Conservation (phyloP, 2,888 invertebrate genomes). For the Drosophila longiperda region DNA sequence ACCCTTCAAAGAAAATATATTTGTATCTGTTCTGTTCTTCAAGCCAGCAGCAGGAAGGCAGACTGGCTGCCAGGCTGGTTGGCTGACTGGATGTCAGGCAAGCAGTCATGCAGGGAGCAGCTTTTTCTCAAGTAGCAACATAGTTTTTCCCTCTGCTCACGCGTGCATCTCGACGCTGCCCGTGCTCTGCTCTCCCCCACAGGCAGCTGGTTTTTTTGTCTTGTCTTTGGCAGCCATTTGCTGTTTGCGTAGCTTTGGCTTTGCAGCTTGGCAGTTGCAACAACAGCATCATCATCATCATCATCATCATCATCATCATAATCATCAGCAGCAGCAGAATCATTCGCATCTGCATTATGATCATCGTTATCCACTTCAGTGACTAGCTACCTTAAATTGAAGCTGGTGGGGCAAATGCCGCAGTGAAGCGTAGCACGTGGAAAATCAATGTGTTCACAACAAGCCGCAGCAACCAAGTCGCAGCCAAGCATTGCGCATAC, state of each 20-base stretch:
- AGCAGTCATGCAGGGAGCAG: slow-evolving; percentile 14
- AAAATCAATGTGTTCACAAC: slow-evolving; percentile 62
- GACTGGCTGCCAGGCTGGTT: neutral
- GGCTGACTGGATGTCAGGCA: neutral
- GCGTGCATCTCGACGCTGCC: slow-evolving; percentile 61
- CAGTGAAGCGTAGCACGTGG: slow-evolving; percentile 51
- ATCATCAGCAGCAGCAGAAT: slow-evolving; percentile 24
- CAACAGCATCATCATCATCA: slow-evolving; percentile 32
- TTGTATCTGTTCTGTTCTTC: neutral
- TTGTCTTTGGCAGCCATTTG: slow-evolving; percentile 70
- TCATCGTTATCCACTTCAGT: slow-evolving; percentile 49
- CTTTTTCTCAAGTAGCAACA: slow-evolving; percentile 70
- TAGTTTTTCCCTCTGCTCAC: slow-evolving; percentile 76
- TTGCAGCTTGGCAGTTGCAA: slow-evolving; percentile 17
- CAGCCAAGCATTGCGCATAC: slow-evolving; percentile 62
- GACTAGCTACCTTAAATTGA: slow-evolving; percentile 32
- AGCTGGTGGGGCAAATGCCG: slow-evolving; percentile 10
- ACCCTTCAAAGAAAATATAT: no score
- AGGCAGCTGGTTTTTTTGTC: slow-evolving; percentile 33
- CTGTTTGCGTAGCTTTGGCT: slow-evolving; percentile 42
- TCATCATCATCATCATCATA: slow-evolving; percentile 26
- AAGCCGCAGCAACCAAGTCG: slow-evolving; percentile 14
- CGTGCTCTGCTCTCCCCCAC: neutral
- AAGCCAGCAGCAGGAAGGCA: slow-evolving; percentile 6
- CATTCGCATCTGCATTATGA: slow-evolving; percentile 14